Percentiles rank a stretch among this genome's conserved stretches.
Conservation (phyloP, 2,888 invertebrate genomes). For the Argyra leucocephala region DNA sequence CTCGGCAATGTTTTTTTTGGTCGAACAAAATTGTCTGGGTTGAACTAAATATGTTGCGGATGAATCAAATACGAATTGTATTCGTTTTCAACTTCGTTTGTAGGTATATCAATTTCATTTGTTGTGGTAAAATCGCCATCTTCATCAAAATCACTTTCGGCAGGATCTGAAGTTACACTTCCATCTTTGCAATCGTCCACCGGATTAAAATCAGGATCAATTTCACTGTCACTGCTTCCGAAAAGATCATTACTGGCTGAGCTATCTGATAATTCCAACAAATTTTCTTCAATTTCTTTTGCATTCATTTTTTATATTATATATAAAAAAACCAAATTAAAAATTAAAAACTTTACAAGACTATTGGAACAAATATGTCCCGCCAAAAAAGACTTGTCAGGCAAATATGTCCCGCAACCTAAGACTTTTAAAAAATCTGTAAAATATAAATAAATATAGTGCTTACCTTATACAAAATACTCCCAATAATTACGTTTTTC, state of each 20-base stretch:
- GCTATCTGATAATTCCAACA: not conserved
- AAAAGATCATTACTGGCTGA: not conserved
- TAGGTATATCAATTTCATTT: not conserved
- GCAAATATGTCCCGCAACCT: too few species aligned
- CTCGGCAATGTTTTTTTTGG: too few species aligned
- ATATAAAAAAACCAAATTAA: not conserved
- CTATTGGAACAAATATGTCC: not conserved
- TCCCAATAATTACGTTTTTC: too few species aligned
- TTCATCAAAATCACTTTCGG: not conserved
- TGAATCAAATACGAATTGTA: not conserved
- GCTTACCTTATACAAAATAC: too few species aligned
- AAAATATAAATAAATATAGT: too few species aligned
- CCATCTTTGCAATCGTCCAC: not conserved
- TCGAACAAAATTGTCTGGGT: not conserved
- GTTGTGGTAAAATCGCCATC: not conserved
- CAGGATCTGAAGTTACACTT: not conserved
- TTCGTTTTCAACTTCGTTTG: constrained; percentile 7
- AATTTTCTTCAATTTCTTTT: not conserved
- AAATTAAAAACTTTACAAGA: constrained; percentile 2
- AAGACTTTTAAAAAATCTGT: too few species aligned
- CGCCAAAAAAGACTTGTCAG: too few species aligned
- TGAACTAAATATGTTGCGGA: not conserved
- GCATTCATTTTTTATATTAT: not conserved
- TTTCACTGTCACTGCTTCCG: constrained; percentile 1
- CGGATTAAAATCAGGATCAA: not conserved